These are phyloP conservation scores for Felis catus DNA, from an alignment of 2,113 vertebrate species.

Conservation along the genomic window DNA sequence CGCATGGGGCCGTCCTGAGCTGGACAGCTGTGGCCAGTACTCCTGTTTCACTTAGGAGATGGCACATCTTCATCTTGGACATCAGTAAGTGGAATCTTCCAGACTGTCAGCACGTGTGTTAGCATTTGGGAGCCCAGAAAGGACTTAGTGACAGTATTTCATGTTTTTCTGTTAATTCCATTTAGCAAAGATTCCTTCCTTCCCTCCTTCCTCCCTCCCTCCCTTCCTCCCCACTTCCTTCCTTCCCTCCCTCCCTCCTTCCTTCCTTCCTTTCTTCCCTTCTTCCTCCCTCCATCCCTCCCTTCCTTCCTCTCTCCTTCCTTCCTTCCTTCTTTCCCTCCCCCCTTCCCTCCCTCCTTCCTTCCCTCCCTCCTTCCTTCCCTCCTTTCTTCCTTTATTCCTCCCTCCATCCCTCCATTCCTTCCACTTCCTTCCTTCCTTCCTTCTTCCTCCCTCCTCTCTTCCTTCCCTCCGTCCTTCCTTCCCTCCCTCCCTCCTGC, in stretches of 20 bases:
- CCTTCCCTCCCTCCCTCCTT: fast-evolving
- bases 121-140: neutral
- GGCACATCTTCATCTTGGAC: neutral
- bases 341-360: fast-evolving
- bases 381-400: too few species aligned
- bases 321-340: too few species aligned
- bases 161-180: neutral
- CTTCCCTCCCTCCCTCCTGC: too few species aligned
- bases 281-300: neutral
- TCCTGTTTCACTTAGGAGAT: neutral
- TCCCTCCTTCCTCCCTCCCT: too few species aligned
- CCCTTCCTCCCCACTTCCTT: fast-evolving
- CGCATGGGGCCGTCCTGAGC: neutral
- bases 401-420: neutral
- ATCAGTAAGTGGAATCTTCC: neutral
- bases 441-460: too few species aligned
- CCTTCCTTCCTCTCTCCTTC: neutral
- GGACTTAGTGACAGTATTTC: neutral
- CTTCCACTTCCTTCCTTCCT: neutral
- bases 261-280: too few species aligned
- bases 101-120: fast-evolving
- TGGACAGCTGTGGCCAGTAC: neutral
- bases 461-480: neutral
- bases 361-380: too few species aligned
- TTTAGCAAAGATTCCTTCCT: neutral